phyloP scores from a whole-genome alignment of 2,888 invertebrate genomes.

The Caenorhabditis sp. region DNA sequence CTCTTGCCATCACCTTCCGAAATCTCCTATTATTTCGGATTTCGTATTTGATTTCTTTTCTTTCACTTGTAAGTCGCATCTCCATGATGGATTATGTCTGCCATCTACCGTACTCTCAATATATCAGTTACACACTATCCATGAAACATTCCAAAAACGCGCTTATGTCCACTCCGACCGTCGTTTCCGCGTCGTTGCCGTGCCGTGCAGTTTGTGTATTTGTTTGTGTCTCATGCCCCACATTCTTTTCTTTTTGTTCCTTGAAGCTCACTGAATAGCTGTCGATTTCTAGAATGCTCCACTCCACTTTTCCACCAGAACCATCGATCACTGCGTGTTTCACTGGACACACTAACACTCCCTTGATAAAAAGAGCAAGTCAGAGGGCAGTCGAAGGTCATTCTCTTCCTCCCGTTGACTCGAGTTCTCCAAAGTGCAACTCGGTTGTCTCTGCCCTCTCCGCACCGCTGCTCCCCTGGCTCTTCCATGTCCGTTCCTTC shows the following conservation, averaged over 20 bases:
- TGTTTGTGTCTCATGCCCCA: conserved; percentile 13
- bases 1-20: conserved; percentile 41
- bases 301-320: background rate
- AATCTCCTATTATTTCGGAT: conserved; percentile 30
- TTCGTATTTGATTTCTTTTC: conserved; percentile 12
- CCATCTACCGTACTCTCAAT: conserved; percentile 5
- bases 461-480: background rate
- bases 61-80: conserved; percentile 2
- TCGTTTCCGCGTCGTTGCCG: conserved; percentile 7
- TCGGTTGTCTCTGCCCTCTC: background rate
- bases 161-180: conserved; percentile 11
- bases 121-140: background rate
- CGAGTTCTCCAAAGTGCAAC: conserved; percentile 7
- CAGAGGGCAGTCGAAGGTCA: conserved; percentile 3
- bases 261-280: background rate
- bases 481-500: conserved; percentile 8
- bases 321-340: background rate
- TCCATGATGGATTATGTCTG: background rate
- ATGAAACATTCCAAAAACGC: conserved; percentile 13
- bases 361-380: background rate
- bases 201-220: no score
- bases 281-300: background rate
- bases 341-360: background rate
- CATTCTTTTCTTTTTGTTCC: conserved; percentile 6
- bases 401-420: conserved; percentile 1